Evolutionary conservation across 1,140 invertebrate genomes (phyloP).

Genomic region (Caenorhabditis inopinata): DNA sequence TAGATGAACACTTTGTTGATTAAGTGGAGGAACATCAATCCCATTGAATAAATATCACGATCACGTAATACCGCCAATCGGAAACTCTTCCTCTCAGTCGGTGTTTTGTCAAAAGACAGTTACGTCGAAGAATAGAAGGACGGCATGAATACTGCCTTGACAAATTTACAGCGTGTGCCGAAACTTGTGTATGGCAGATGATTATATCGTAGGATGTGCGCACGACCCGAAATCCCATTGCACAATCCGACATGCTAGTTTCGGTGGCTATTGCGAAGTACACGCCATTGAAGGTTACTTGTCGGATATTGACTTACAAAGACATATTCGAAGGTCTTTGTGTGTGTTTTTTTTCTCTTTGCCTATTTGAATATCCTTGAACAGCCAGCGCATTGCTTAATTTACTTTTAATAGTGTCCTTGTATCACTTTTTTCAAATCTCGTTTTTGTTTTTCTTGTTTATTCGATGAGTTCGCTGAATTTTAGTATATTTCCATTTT

Average conservation of each 20-base stretch:
- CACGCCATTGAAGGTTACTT: conserved; percentile 12
- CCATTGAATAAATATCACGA: conserved; percentile 20
- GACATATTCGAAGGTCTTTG: conserved; percentile 17
- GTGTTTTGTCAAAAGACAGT: conserved; percentile 23
- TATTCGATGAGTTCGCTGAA: too few relatives aligned
- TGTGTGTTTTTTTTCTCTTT: conserved; percentile 7
- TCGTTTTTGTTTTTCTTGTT: not conserved
- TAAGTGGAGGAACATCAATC: conserved; percentile 24
- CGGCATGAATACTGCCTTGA: conserved; percentile 18
- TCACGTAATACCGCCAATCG: conserved; percentile 28
- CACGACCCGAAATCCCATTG: conserved; percentile 22
- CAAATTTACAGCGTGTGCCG: conserved; percentile 24
- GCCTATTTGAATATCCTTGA: conserved; percentile 13
- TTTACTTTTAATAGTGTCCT: not conserved
- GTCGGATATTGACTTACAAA: conserved; percentile 27
- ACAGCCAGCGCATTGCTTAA: not conserved
- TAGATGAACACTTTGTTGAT: not conserved
- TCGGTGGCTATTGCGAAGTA: conserved; percentile 14
- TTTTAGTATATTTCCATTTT: too few relatives aligned
- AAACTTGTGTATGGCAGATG: conserved; percentile 28
- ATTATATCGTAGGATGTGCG: conserved; percentile 17
- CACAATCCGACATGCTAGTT: conserved; percentile 26
- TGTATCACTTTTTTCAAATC: not conserved
- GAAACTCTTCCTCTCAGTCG: not conserved
- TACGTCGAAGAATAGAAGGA: not conserved